Percentiles rank a stretch among this genome's conserved stretches.
Conservation (phyloP, 2,113 vertebrate genomes). For the Delphinus delphis region DNA sequence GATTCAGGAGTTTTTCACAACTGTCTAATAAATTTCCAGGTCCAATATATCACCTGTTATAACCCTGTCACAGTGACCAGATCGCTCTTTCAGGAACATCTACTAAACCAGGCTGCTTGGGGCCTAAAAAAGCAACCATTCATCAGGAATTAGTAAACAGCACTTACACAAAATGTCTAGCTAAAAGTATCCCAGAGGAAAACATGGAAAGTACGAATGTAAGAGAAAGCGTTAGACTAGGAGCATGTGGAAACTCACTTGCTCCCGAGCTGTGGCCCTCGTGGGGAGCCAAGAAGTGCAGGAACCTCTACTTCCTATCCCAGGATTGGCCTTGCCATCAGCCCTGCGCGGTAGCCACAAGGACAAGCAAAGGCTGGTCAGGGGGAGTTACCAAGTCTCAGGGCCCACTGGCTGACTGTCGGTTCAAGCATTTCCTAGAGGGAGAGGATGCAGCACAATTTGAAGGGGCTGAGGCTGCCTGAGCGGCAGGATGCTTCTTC, state of each 20-base stretch:
- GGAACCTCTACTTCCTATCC: not conserved
- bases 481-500: rapidly evolving
- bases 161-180: not conserved
- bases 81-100: not conserved
- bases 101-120: not conserved
- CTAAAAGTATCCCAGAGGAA: constrained; percentile 6
- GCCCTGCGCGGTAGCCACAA: not conserved
- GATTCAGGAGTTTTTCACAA: not conserved
- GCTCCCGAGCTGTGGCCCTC: not conserved
- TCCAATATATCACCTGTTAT: not conserved
- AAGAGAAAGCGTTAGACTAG: not conserved
- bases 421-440: not conserved
- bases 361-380: not conserved
- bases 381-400: not conserved
- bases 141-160: not conserved
- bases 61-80: not conserved
- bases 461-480: not conserved
- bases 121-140: not conserved
- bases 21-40: not conserved
- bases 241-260: not conserved
- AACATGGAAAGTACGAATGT: not conserved
- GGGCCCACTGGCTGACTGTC: not conserved
- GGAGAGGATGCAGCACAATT: not conserved
- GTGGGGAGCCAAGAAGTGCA: not conserved
- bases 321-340: not conserved